These are phyloP conservation scores for Torymus auratus DNA, from an alignment of 2,888 invertebrate genomes.

Conservation along the genomic window DNA sequence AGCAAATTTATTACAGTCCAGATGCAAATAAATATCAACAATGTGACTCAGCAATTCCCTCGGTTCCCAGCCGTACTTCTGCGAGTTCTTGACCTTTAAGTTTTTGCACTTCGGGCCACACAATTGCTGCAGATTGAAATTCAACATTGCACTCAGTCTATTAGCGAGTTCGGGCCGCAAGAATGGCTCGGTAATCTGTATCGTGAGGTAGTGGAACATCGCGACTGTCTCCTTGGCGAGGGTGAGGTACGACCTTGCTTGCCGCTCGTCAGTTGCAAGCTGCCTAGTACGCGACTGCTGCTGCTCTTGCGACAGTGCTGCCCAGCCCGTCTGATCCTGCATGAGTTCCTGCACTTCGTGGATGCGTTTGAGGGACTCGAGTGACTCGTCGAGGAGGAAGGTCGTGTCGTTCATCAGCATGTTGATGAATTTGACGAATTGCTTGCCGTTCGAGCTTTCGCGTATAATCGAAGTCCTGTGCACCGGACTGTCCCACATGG, in stretches of 20 bases:
- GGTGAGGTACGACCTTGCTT: constrained; percentile 93
- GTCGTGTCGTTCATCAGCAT: constrained; percentile 99
- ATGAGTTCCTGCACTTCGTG: constrained; percentile 92
- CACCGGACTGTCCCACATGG: constrained; percentile 94
- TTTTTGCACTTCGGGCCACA: constrained; percentile 97
- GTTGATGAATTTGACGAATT: constrained; percentile 97
- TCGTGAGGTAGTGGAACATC: constrained; percentile 97
- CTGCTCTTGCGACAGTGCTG: constrained; percentile 81
- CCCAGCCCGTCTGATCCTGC: constrained; percentile 84
- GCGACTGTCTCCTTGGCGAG: constrained; percentile 97
- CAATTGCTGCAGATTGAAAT: constrained; percentile 97
- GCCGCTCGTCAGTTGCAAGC: constrained; percentile 89
- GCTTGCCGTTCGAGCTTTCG: constrained; percentile 93
- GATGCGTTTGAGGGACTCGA: constrained; percentile 92
- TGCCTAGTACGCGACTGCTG: constrained; percentile 88
- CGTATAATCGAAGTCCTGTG: constrained; percentile 92
- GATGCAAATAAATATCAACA: constrained; percentile 97
- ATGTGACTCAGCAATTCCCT: constrained; percentile 92
- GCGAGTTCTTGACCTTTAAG: constrained; percentile 93
- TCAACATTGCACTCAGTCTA: constrained; percentile 97
- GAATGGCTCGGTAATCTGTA: constrained; percentile 96
- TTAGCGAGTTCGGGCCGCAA: constrained; percentile 94
- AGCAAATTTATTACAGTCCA: constrained; percentile 94
- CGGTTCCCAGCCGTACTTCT: constrained; percentile 99
- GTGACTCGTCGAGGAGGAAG: constrained; percentile 95